Base-by-base conservation (phyloP, 1,140 invertebrate genomes). In the Pseudobourletiella spinata region DNA sequence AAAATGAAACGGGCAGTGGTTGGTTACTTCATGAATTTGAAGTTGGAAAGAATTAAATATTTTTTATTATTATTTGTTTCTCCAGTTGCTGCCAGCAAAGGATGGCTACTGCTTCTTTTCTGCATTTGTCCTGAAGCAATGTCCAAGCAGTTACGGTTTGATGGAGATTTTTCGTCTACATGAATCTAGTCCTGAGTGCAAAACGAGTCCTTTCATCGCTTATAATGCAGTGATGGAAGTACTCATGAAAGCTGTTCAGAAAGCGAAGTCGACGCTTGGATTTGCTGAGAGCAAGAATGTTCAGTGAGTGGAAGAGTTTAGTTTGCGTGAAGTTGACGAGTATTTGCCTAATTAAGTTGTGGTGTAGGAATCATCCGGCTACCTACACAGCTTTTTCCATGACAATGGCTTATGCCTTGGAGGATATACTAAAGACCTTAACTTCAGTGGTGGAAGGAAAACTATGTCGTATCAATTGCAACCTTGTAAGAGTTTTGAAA, bases 301-400 rank as follows among this genome's bases (percentile, higher is more conserved):
- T 55, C 11, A 39, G 52, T 55, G 39, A 35, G 52, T 51, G 3
- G 25, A 51, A 51, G n/a, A 25, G 14, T 51, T 18, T 24, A 51
- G 28, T 6, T 51, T 3, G 28, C 6, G 3, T 39, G 32, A 39
- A 39, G n/a, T 11, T 11, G 32, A 39, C 8, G n/a, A 11, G 32
- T 39, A 39, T n/a, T 39, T 39, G n/a, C n/a, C n/a, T n/a, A n/a
- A n/a, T n/a, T n/a, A n/a, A n/a, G n/a, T n/a, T n/a, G n/a, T n/a
- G n/a, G n/a, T 48, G 6, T 35, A 55, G 52, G 30, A 55, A 55
- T 39, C 52, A 55, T 20, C 52, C 52, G 4, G 52, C 52, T 3
- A 55, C 52, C 3, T 55, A 55, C 26, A 55, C 52, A 29, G 52
- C 52, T 18, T 55, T 55, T 35, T 55, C 52, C 11, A 55, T 55